Conservation (phyloP, 2,113 vertebrate genomes). For the Lanius ludovicianus region DNA sequence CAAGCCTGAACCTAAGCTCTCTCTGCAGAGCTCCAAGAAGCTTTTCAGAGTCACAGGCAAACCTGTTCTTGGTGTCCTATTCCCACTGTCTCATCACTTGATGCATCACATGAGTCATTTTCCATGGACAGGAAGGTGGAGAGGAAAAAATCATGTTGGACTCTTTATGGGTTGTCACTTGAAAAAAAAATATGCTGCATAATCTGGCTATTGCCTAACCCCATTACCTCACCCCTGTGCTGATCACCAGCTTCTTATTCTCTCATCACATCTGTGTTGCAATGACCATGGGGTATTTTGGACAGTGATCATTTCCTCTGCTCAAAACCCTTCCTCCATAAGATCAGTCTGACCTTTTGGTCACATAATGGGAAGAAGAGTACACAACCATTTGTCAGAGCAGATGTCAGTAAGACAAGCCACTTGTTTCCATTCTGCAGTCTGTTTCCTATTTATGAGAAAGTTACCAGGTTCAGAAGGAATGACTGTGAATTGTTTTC, state of each 20-base stretch:
- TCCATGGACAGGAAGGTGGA: not conserved
- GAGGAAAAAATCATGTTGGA: not conserved
- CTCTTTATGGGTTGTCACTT: not conserved
- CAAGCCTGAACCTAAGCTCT: not conserved
- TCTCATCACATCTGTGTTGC: not conserved
- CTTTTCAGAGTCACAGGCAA: not conserved
- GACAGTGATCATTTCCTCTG: not conserved
- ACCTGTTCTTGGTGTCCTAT: not conserved
- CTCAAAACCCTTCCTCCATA: not conserved
- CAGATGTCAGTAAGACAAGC: not conserved
- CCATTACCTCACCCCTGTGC: not conserved
- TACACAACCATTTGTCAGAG: not conserved
- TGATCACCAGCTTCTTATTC: not conserved
- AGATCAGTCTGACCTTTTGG: not conserved
- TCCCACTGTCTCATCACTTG: not conserved
- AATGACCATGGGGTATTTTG: not conserved
- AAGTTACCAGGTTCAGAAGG: not conserved
- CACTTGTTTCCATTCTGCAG: not conserved
- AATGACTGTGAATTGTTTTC: not conserved
- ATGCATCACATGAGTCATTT: conserved; percentile 18
- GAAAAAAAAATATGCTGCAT: not conserved
- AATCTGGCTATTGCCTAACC: not conserved
- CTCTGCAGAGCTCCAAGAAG: not conserved
- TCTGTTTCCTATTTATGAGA: not conserved
- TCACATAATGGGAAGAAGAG: not conserved